phyloP scores from a whole-genome alignment of 2,113 vertebrate species.

The Propithecus coquereli region DNA sequence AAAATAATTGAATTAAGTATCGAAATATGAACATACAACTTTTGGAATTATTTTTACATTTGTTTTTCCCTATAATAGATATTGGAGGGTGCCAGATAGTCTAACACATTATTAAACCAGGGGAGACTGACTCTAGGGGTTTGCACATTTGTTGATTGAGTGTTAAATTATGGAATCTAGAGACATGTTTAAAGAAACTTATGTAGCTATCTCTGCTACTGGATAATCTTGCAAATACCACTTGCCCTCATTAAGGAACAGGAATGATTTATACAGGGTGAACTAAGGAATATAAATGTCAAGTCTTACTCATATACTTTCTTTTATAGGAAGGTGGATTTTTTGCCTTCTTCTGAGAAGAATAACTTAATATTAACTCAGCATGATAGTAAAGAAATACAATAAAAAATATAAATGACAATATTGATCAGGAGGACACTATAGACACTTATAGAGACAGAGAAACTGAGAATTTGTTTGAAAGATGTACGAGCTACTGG shows the following conservation, averaged over 20 bases:
- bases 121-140: neutral
- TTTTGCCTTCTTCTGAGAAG: conserved; percentile 45
- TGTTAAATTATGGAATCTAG: neutral
- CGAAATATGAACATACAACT: conserved; percentile 42
- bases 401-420: conserved; percentile 17
- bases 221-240: neutral
- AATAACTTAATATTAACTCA: conserved; percentile 11
- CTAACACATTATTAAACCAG: conserved; percentile 1
- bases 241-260: neutral
- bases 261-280: neutral
- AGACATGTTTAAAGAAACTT: neutral
- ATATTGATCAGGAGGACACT: neutral
- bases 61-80: conserved; percentile 46
- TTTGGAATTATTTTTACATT: conserved; percentile 24
- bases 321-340: neutral
- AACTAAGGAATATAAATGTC: neutral
- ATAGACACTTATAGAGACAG: neutral
- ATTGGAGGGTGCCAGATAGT: neutral
- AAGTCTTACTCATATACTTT: neutral
- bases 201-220: neutral
- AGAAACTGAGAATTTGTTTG: neutral
- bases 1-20: conserved; percentile 66
- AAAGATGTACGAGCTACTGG: neutral
- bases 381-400: neutral
- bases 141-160: neutral